phyloP scores from a whole-genome alignment of 2,113 vertebrate species.

The Amazona guildingii region DNA sequence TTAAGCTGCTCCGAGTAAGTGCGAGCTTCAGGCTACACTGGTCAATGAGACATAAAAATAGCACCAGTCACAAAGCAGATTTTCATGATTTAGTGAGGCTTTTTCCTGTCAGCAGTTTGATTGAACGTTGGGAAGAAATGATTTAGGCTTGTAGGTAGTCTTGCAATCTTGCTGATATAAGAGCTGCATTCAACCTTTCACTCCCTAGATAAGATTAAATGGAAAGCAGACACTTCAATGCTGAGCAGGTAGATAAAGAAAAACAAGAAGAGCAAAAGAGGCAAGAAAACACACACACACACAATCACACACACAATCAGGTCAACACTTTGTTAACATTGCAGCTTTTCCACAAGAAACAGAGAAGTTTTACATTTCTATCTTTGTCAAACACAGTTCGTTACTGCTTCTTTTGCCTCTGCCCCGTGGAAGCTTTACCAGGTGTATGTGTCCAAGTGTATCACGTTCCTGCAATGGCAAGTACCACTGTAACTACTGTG shows the following conservation, averaged over 20 bases:
- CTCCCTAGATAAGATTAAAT: conserved; percentile 3
- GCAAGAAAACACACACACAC: conserved; percentile 12
- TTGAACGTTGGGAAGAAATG: not conserved
- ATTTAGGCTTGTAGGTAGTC: conserved; percentile 3
- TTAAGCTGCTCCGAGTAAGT: not conserved
- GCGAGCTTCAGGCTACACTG: not conserved
- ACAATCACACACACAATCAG: not conserved
- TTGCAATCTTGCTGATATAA: conserved; percentile 5
- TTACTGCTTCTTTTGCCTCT: not conserved
- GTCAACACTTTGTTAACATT: conserved; percentile 20
- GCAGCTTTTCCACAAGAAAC: conserved; percentile 27
- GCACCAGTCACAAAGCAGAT: conserved; percentile 6
- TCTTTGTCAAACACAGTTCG: not conserved
- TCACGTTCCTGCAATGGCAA: conserved; percentile 13
- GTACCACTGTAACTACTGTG: conserved; percentile 16
- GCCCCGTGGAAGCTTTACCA: conserved; percentile 11
- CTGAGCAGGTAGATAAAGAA: conserved; percentile 24
- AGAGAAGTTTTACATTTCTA: not conserved
- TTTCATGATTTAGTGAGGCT: conserved; percentile 24
- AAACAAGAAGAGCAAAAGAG: conserved; percentile 26
- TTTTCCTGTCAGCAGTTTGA: conserved; percentile 38
- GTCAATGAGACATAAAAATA: conserved; percentile 49
- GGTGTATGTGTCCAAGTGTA: not conserved
- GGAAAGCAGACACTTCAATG: conserved; percentile 37
- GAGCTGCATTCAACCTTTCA: not conserved